These are phyloP conservation scores for Hofmannophila pseudospretella DNA, from an alignment of 2,888 invertebrate species.

Conservation along the genomic window DNA sequence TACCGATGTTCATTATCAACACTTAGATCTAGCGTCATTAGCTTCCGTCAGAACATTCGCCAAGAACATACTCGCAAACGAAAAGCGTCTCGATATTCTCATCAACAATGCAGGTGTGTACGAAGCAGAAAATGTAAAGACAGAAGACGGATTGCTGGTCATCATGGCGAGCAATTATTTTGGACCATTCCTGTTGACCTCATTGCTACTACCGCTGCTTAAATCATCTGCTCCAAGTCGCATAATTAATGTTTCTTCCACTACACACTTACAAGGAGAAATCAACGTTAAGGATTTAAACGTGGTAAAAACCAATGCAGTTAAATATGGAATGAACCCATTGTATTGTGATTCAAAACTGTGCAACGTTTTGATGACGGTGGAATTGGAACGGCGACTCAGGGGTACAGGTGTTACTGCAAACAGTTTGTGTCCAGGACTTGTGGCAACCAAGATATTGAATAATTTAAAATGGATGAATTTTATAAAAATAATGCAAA, in stretches of 20 bases:
- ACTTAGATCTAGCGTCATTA: constrained; percentile 62
- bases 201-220: constrained; percentile 71
- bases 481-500: constrained; percentile 1
- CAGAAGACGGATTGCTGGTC: constrained; percentile 79
- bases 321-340: constrained; percentile 25
- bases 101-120: constrained; percentile 80
- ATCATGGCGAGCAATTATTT: constrained; percentile 79
- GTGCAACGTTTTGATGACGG: constrained; percentile 84
- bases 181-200: constrained; percentile 83
- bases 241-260: constrained; percentile 55
- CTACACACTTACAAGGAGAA: constrained; percentile 31
- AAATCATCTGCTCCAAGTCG: constrained; percentile 56
- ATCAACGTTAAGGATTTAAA: constrained; percentile 59
- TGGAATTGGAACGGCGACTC: constrained; percentile 82
- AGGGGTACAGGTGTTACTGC: constrained; percentile 84
- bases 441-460: constrained; percentile 75
- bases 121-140: constrained; percentile 51
- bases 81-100: constrained; percentile 75
- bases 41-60: constrained; percentile 77
- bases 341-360: constrained; percentile 35
- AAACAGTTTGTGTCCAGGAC: constrained; percentile 90
- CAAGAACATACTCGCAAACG: constrained; percentile 67
- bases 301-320: constrained; percentile 11
- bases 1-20: constrained; percentile 34
- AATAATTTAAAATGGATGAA: not conserved